A percentile compares a stretch with the other conserved stretches of the same genome.
These are phyloP conservation scores for Limnodromus scolopaceus DNA, from an alignment of 2,797 vertebrate genomes.

Conservation along the genomic window DNA sequence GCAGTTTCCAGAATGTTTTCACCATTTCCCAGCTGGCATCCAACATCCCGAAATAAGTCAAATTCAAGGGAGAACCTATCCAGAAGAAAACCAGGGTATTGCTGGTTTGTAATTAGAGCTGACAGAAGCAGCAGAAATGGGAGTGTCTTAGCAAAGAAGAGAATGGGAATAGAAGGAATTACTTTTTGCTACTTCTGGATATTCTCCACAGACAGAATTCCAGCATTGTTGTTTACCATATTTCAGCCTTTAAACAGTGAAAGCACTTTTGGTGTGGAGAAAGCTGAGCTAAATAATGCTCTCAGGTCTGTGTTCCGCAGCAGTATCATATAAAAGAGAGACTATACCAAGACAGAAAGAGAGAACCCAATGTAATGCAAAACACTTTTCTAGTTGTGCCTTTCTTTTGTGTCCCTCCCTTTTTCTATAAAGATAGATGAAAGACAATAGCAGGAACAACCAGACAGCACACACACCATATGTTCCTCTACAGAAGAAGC, in stretches of 20 bases:
- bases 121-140: not conserved
- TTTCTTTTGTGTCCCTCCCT: not conserved
- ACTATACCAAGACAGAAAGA: not conserved
- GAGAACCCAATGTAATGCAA: not conserved
- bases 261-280: not conserved
- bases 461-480: not conserved
- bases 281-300: not conserved
- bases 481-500: not conserved
- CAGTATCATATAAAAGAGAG: not conserved
- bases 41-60: not conserved
- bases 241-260: not conserved
- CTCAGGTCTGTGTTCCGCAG: not conserved
- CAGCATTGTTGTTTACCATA: not conserved
- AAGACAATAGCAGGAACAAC: not conserved
- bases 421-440: not conserved
- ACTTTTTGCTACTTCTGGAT: not conserved
- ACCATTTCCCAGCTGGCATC: not conserved
- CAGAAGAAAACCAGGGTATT: not conserved
- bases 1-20: not conserved
- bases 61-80: not conserved
- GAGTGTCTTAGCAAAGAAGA: not conserved
- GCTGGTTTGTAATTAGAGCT: not conserved
- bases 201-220: not conserved
- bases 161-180: not conserved
- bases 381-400: not conserved